Base-by-base conservation (phyloP, 2,888 invertebrate genomes). In the Autographa pulchrina region DNA sequence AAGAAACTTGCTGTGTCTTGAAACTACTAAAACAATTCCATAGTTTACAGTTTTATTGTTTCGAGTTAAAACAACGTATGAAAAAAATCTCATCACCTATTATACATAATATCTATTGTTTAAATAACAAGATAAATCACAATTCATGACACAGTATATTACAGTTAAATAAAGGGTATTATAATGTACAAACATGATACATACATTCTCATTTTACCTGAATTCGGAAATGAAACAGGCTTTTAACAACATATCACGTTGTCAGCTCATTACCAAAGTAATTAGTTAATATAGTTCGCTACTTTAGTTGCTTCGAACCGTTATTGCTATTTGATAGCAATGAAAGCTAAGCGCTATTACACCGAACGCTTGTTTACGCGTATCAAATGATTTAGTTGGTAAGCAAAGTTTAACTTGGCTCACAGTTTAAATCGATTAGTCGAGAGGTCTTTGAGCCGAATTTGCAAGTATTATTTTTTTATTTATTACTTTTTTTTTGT, bases 291-390 rank as follows among this genome's bases (percentile, higher is more conserved):
- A 56, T 25, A 56, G 54, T 56, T 56, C 20, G 54, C 20, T 56
- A 56, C 20, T 56, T 56, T 56, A 56, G 20, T 56, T 25, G 54
- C 3, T 56, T 13, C 48, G n/a, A 13, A 56, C 20, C 54, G 54
- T 56, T 56, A 56, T 56, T 56, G 54, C 54, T 56, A 56, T 56
- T 56, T 56, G 54, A 56, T 56, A 56, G 20, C 54, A 56, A 56
- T 56, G 54, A 56, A 25, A 56, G 20, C 54, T 56, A 56, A 56
- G 54, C 54, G 54, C 13, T 56, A 56, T 56, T 56, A 25, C 11
- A 56, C 5, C 48, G 48, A 43, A 20, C 6, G 20, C 20, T 56
- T 56, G 54, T 56, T 56, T 56, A 56, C 54, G 25, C 20, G 25
- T 56, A 20, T 20, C 54, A 20, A 56, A 14, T 56, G 11, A 20